Base-by-base conservation (phyloP, 2,888 invertebrate species). In the Allophyes oxyacanthae region DNA sequence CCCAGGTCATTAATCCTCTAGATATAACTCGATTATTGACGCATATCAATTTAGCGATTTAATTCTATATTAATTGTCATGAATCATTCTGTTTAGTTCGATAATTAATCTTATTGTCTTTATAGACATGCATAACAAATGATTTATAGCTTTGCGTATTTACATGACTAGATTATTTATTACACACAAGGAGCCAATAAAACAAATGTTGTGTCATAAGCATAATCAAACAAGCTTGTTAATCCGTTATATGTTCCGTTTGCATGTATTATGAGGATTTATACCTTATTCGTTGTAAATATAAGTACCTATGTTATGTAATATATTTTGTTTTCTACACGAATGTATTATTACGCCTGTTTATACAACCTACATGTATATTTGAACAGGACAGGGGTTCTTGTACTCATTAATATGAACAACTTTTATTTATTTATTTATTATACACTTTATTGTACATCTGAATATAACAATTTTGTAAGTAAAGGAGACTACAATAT, bases 191-290 rank as follows among this genome's bases (percentile, higher is more conserved):
- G n/a, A 68, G 20, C 38, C n/a, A 52, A 34, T 44, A 58, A 52
- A 37, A 51, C 34, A 52, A 64, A 20, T 15, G 10, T 38, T 50
- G 25, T 61, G 44, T 51, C 15, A 28, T 45, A 37, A 36, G 48
- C 15, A 28, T 45, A 37, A 36, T 42, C 11, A 43, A 48, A 49
- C 14, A 37, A 38, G 48, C 37, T 13, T 13, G 34, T 63, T 20
- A 8, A 28, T 8, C 7, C 32, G 11, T 61, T 67, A 50, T 37
- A 20, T 55, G 26, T 56, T 14, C 32, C 15, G 45, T 38, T 55
- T 43, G 69, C 42, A 62, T 56, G 56, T 56, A 13, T 45, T 34
- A 28, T 6, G 1, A 55, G 14, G 42, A 62, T 62, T 63, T 25
- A 49, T 45, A 32, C 46, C 5, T 41, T 33, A 62, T 45, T 42